Evolutionary conservation across 2,888 invertebrate species (phyloP), one percentile per base, ranked within the genome.

Genomic region (Gnatocerus cornutus): DNA sequence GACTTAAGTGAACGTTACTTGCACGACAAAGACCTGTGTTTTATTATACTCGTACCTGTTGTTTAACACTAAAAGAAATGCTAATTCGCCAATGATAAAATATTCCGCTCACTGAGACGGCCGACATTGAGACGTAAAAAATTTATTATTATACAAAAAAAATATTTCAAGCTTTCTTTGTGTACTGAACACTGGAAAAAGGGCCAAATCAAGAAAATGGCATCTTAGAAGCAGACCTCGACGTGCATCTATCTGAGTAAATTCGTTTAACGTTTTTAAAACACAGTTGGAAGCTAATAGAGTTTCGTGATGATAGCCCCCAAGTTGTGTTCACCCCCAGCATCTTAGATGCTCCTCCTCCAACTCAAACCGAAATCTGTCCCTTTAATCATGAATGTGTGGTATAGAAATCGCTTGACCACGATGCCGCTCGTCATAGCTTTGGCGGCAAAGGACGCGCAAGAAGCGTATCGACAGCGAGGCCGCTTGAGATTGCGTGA

Each of bases 401-500:
- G 56, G 21, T 7, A 14, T 27, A 14, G 21, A 13, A 12, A 52
- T 30, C 45, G 67, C 33, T 67, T 61, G 67, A 61, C 61, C 61
- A 39, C 61, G 59, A 45, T 33, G 68, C 52, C 55, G 43, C 52
- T 58, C 66, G 53, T 67, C 52, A 67, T 52, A 61, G 62, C 62
- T 68, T 68, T 62, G 56, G 70, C 56, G 69, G 71, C 56, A 53
- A 41, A 71, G 74, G 80, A 81, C 82, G 85, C 84, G 86, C 85
- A 83, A 85, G 85, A 82, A 81, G 58, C 77, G 79, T 80, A 81
- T 81, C 79, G 80, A 81, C 80, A 80, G 71, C 71, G 84, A 66
- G 74, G 75, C 74, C 73, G 84, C 83, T 84, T 83, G 84, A 84
- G 84, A 84, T 84, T 85, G 84, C 84, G 84, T 84, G 84, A 84